Base-by-base conservation (phyloP, 1,140 invertebrate genomes). In the Bilobella aurantiaca region DNA sequence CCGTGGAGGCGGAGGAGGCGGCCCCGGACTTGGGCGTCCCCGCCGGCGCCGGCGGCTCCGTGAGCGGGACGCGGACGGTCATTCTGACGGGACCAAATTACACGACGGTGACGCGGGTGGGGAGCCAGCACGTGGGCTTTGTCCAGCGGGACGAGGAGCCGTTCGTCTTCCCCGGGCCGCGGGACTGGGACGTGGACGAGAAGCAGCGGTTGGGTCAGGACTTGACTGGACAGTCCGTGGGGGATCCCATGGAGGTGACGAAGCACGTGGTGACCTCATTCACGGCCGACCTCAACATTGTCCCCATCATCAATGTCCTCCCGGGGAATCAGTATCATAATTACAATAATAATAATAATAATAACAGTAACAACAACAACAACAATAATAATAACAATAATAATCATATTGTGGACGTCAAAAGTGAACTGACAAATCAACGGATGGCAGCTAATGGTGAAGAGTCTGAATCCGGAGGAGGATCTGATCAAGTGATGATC, bases 221-320 rank as follows among this genome's bases (percentile, higher is more conserved):
- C 58, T 74, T 75, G 23, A 74, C 78, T 78, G 18, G n/a, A 84
- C 84, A 70, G 78, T 81, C 69, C 77, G 78, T 49, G 78, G n/a
- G n/a, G n/a, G 79, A 57, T n/a, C n/a, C n/a, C n/a, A n/a, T 77
- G 80, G 3, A 79, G 75, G 68, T 75, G 58, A 75, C 49, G 68
- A 73, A 30, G 73, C 78, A 68, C 76, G 79, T 73, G 79, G 80
- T 90, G 58, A 87, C 89, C 63, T 87, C 87, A 76, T 93, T 96
- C 80, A 90, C 90, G 74, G 87, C 85, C 28, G 88, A 91, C 77
- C 85, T 90, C 67, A 84, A 86, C 68, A 83, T 84, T 74, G 84
- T 90, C 75, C 87, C 87, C 68, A 92, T 93, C 78, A 86, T 87
- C 66, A 84, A 87, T 67, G 77, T 87, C 37, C 74, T 90, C 63